These are phyloP conservation scores for Petroica traversi DNA, from an alignment of 2,113 vertebrate species.

Conservation along the genomic window DNA sequence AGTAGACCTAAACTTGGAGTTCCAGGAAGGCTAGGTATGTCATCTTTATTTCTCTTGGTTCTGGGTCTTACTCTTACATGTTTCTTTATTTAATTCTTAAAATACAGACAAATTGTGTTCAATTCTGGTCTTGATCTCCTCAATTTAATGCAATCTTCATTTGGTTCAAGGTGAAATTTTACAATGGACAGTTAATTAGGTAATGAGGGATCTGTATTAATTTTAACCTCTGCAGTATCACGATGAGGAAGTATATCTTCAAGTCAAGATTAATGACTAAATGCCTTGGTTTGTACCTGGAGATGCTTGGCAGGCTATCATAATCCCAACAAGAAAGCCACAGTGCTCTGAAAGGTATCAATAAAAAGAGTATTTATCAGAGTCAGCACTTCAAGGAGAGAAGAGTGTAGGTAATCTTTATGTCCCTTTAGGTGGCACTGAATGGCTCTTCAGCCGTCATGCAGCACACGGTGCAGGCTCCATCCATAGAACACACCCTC, in stretches of 20 bases:
- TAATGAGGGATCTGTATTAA: neutral
- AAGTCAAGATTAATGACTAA: neutral
- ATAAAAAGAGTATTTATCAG: neutral
- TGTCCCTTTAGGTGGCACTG: neutral
- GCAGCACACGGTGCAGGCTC: accelerated
- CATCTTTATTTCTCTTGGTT: neutral
- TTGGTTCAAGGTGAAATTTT: neutral
- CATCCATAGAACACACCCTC: neutral
- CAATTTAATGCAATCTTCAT: neutral
- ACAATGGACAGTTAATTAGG: neutral
- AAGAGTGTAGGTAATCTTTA: neutral
- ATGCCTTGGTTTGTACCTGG: neutral
- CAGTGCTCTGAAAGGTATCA: neutral
- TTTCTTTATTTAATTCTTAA: neutral
- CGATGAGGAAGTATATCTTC: neutral
- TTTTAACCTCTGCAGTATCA: neutral
- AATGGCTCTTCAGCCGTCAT: accelerated
- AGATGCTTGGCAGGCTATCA: neutral
- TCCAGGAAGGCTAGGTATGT: neutral
- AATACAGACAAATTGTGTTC: neutral
- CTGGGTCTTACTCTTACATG: neutral
- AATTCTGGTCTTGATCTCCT: neutral
- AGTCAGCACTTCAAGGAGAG: neutral
- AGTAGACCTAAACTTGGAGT: neutral
- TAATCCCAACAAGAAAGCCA: neutral